Percentiles rank a stretch among this genome's conserved stretches.
Conservation (phyloP, 2,113 vertebrate genomes). For the Psilopsiagon aymara region DNA sequence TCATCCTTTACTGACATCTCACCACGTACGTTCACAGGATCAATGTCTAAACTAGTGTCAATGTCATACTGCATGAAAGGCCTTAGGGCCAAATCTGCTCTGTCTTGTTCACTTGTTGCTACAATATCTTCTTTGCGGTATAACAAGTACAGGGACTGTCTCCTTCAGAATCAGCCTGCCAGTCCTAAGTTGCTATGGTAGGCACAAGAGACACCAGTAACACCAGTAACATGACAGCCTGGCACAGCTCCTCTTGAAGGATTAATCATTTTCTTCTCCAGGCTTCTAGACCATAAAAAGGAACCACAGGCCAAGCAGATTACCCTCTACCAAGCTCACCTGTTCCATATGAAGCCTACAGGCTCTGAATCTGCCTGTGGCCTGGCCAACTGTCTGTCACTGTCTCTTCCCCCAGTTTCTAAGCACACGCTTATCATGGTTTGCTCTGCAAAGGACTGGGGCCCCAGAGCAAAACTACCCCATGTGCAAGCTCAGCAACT, state of each 20-base stretch:
- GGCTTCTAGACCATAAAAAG: not conserved
- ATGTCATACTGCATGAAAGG: not conserved
- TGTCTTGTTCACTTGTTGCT: not conserved
- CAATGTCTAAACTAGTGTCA: not conserved
- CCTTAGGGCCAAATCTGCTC: not conserved
- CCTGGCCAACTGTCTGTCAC: not conserved
- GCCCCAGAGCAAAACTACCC: not conserved
- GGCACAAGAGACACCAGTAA: not conserved
- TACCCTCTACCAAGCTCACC: not conserved
- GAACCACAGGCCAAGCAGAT: not conserved
- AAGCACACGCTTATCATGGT: not conserved
- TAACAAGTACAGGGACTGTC: rapidly evolving
- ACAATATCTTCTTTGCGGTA: not conserved
- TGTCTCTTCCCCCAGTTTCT: not conserved
- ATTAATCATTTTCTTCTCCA: not conserved
- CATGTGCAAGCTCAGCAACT: not conserved
- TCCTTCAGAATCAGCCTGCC: not conserved
- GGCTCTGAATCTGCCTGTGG: not conserved
- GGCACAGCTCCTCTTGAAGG: not conserved
- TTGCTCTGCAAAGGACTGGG: not conserved
- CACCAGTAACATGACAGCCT: not conserved
- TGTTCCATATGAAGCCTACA: not conserved
- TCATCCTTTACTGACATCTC: not conserved
- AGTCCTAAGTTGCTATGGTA: rapidly evolving
- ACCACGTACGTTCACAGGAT: rapidly evolving